These are phyloP conservation scores for Sphaerophoria taeniata DNA, from an alignment of 2,888 invertebrate species.

Conservation along the genomic window DNA sequence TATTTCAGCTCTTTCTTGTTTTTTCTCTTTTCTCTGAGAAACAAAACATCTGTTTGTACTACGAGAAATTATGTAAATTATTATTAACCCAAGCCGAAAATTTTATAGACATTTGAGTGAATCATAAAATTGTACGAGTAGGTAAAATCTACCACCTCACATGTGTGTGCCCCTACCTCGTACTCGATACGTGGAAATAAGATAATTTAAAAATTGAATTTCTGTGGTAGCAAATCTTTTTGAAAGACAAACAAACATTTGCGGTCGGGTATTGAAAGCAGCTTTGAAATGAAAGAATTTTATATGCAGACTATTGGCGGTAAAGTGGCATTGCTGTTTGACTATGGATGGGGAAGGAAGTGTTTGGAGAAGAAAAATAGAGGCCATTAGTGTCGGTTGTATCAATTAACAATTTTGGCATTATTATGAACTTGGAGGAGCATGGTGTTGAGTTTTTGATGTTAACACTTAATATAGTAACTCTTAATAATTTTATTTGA, in stretches of 20 bases:
- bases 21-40: neutral
- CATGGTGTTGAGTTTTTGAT: neutral
- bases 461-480: neutral
- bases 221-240: no score
- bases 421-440: neutral
- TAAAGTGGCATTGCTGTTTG: no score
- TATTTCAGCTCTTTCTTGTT: no score
- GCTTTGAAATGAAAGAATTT: no score
- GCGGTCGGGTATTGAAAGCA: no score
- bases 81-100: neutral
- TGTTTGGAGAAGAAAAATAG: neutral
- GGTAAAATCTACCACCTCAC: no score
- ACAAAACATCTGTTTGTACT: conserved; percentile 13
- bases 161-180: no score
- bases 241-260: no score
- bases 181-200: no score
- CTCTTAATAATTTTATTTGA: neutral
- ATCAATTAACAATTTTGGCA: neutral
- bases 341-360: neutral
- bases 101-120: neutral
- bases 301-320: no score
- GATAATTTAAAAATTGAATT: no score
- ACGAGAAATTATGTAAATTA: neutral
- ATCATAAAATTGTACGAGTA: neutral
- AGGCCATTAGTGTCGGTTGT: neutral